Base-by-base conservation (phyloP, 2,113 vertebrate genomes). In the Trematomus loennbergii region DNA sequence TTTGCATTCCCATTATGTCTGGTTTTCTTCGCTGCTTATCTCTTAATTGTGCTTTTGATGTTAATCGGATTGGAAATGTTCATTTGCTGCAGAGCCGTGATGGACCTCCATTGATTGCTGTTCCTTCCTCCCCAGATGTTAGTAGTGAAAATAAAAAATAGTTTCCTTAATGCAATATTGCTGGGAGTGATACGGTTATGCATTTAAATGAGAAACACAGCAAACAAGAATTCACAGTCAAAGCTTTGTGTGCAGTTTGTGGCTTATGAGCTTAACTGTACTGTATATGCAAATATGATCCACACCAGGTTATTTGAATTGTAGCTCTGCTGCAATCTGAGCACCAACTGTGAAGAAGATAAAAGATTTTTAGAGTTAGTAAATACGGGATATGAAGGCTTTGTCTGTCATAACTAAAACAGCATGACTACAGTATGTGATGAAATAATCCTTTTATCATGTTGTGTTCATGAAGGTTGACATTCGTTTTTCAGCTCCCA, bases 31-130 rank as follows among this genome's bases (percentile, higher is more conserved):
- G 73, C 85, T 72, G 84, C 83, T 91, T 91, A 93, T 93, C 88
- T 88, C 72, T 86, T 94, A 94, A 94, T 94, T 90, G 92, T 93
- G 81, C 84, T 93, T 91, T 88, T 89, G 82, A 91, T 93, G 79
- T 75, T 89, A 87, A 79, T 93, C 88, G 33, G 64, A 91, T 93
- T 66, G 75, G 83, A 93, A 83, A 86, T 88, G 92, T 94, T 88
- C 81, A 79, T 94, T 95, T 87, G 72, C 66, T 33, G n/a, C 73
- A 79, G 54, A 11, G 58, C 29, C 33, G 29, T 81, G 86, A 93
- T 72, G 87, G 69, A 87, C 90, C 53, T 62, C 78, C 59, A 84
- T 76, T 87, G 81, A 94, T 85, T 81, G 58, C 59, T 76, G 72
- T 78, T 82, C 62, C 49, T 59, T 78, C 45, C 64, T 81, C 40